Evolutionary conservation across 2,888 invertebrate genomes (phyloP).

Genomic region (Cryptosula pallasiana): DNA sequence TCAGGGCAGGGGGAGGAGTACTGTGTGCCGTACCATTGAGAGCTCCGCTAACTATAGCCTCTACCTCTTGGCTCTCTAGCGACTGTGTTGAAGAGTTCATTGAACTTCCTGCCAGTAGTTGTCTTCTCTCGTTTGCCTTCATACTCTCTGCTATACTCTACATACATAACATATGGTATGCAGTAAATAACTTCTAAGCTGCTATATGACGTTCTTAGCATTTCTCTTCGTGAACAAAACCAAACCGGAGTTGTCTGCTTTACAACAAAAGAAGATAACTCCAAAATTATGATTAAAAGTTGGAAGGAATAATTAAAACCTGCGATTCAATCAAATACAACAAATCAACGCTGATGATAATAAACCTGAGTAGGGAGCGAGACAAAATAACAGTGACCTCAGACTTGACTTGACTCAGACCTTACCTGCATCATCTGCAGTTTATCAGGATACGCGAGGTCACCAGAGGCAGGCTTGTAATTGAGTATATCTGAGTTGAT

Average conservation of each 20-base stretch:
- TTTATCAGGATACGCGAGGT: conserved; percentile 95
- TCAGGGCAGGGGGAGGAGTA: neutral
- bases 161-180: too few relatives aligned
- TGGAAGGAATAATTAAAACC: too few relatives aligned
- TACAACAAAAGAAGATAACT: neutral
- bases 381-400: too few relatives aligned
- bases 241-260: too few relatives aligned
- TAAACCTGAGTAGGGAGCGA: too few relatives aligned
- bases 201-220: too few relatives aligned
- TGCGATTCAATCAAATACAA: too few relatives aligned
- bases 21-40: neutral
- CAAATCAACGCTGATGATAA: too few relatives aligned
- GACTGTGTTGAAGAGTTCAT: conserved; percentile 52
- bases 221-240: too few relatives aligned
- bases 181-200: too few relatives aligned
- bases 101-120: conserved; percentile 55
- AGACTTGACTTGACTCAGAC: too few relatives aligned
- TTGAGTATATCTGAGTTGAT: conserved; percentile 80
- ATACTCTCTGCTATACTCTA: conserved; percentile 54
- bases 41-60: conserved; percentile 48
- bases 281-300: neutral
- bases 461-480: conserved; percentile 79
- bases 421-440: conserved; percentile 89
- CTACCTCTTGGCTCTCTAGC: conserved; percentile 68
- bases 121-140: conserved; percentile 37